Conservation (phyloP, 2,888 invertebrate genomes). For the Caenorhabditis sp. region DNA sequence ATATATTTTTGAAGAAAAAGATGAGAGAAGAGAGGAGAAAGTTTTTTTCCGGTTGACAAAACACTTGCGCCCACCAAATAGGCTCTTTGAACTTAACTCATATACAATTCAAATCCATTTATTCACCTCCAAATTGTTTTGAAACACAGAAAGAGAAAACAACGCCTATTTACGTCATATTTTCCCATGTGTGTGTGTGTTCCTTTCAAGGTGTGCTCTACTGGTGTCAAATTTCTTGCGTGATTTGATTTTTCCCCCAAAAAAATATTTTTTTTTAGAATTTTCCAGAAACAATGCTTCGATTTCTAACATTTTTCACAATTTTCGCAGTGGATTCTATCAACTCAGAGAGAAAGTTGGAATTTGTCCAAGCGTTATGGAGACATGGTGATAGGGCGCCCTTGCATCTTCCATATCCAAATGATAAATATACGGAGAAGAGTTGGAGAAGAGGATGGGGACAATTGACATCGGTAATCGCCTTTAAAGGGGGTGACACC, state of each 20-base stretch:
- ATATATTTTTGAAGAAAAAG: not conserved
- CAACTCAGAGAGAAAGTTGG: constrained; percentile 15
- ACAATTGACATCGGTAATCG: constrained; percentile 42
- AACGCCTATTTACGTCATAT: too few relatives aligned
- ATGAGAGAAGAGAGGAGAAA: too few relatives aligned
- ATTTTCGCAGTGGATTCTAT: not conserved
- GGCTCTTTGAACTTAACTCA: too few relatives aligned
- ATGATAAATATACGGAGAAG: constrained; percentile 40
- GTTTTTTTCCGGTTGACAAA: too few relatives aligned
- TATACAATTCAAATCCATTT: not conserved
- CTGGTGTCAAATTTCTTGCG: not conserved
- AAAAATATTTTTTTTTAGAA: too few relatives aligned
- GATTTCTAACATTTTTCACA: too few relatives aligned
- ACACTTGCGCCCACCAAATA: too few relatives aligned
- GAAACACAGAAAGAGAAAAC: not conserved
- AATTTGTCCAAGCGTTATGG: constrained; percentile 76
- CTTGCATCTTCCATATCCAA: constrained; percentile 45
- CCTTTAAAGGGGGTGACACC: not conserved
- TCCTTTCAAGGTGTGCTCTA: not conserved
- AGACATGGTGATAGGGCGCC: constrained; percentile 82
- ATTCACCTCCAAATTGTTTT: not conserved
- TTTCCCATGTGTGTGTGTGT: too few relatives aligned
- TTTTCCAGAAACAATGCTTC: too few relatives aligned
- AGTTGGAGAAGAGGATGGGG: constrained; percentile 49
- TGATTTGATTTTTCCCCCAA: not conserved